Evolutionary conservation across 2,888 invertebrate species (phyloP).

Genomic region (Choreutis nemorana): DNA sequence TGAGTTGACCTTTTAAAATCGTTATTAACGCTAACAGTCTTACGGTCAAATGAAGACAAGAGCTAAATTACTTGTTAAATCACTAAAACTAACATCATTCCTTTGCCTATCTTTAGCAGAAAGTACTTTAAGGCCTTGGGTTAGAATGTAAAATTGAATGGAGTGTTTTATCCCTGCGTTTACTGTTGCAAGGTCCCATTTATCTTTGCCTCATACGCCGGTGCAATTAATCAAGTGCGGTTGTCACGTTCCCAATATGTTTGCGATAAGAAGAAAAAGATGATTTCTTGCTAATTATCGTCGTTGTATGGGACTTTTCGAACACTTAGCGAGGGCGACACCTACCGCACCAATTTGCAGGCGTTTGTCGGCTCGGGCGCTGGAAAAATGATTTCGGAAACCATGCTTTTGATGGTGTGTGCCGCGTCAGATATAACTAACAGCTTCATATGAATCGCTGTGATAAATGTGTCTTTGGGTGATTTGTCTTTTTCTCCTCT

Average conservation of each 20-base stretch:
- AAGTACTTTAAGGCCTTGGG: neutral
- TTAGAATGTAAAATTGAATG: neutral
- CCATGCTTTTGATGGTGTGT: too few species aligned
- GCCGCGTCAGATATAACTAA: neutral
- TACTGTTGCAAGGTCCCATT: constrained; percentile 25
- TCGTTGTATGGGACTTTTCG: constrained; percentile 39
- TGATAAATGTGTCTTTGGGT: neutral
- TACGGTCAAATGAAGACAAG: constrained; percentile 28
- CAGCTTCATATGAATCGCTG: neutral
- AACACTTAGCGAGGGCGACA: constrained; percentile 37
- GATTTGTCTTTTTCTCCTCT: constrained; percentile 34
- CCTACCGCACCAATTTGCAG: constrained; percentile 32
- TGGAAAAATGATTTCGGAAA: too few species aligned
- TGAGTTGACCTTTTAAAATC: too few species aligned
- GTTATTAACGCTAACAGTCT: too few species aligned
- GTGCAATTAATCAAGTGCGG: constrained; percentile 59
- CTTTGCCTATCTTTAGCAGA: neutral
- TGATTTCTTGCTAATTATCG: constrained; percentile 60
- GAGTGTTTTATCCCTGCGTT: neutral
- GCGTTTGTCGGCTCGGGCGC: constrained; percentile 3
- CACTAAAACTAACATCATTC: constrained; percentile 43
- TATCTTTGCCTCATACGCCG: constrained; percentile 51
- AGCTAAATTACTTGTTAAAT: constrained; percentile 46
- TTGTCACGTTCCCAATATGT: constrained; percentile 54
- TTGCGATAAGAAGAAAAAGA: constrained; percentile 52